phyloP scores from a whole-genome alignment of 30 jellyfish, hydroid and myxozoan species.

The Kudoa iwatai region DNA sequence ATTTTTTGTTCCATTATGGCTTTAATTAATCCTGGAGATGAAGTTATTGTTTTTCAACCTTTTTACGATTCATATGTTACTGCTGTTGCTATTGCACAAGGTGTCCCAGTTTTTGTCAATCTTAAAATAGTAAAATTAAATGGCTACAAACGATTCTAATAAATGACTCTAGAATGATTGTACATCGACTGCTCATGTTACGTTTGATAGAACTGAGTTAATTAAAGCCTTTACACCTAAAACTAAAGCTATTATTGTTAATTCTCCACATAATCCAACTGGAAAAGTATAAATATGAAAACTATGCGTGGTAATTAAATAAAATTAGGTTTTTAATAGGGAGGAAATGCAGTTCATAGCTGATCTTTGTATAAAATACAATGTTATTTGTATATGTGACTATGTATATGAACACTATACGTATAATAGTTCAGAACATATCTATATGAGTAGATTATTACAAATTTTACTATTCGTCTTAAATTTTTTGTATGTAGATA shows the following conservation, averaged over 20 bases:
- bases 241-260: constrained; percentile 34
- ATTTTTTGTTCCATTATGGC: constrained; percentile 20
- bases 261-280: constrained; percentile 66
- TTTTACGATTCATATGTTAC: constrained; percentile 30
- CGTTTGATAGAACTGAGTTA: constrained; percentile 3
- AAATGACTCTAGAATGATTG: not conserved
- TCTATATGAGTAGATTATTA: constrained; percentile 14
- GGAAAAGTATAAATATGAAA: constrained; percentile 16
- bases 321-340: constrained; percentile 11
- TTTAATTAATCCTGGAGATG: constrained; percentile 57
- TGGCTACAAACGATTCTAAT: not conserved
- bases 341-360: constrained; percentile 40
- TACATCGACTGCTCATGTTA: not conserved
- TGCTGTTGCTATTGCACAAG: constrained; percentile 14
- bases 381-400: constrained; percentile 32
- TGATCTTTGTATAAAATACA: constrained; percentile 20
- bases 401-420: constrained; percentile 46
- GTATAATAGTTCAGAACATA: constrained; percentile 15
- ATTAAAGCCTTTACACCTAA: constrained; percentile 13
- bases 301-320: not conserved
- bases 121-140: constrained; percentile 10
- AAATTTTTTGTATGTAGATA: constrained; percentile 4
- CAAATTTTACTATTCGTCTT: not conserved
- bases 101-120: constrained; percentile 14
- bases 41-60: constrained; percentile 54